phyloP scores from a whole-genome alignment of 2,113 vertebrate species.

The Leuciscus idus region DNA sequence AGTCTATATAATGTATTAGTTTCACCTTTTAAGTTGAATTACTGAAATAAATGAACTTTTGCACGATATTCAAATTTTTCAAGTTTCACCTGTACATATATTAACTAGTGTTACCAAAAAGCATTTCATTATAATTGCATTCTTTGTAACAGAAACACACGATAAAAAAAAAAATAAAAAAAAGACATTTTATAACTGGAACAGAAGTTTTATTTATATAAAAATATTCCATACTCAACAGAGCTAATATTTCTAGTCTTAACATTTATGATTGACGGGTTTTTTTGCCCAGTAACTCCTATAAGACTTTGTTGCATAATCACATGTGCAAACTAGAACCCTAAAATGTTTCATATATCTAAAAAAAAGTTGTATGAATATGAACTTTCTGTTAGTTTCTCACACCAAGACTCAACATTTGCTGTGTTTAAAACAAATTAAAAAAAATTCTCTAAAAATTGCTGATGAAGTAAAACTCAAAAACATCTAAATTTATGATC shows the following conservation, averaged over 20 bases:
- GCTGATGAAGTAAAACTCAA: neutral
- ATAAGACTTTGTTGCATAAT: constrained; percentile 55
- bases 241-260: constrained; percentile 30
- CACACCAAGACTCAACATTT: constrained; percentile 2
- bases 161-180: neutral
- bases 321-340: constrained; percentile 40
- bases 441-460: neutral
- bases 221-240: constrained; percentile 47
- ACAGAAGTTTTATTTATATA: constrained; percentile 61
- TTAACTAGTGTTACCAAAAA: neutral
- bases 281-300: constrained; percentile 17
- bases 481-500: neutral
- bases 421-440: neutral
- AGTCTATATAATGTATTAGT: too few relatives aligned
- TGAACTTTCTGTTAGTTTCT: constrained; percentile 7
- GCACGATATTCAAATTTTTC: too few relatives aligned
- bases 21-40: too few relatives aligned
- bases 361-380: neutral
- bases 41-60: too few relatives aligned
- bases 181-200: neutral
- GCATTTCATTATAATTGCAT: neutral
- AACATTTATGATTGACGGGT: constrained; percentile 2
- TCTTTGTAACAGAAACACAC: neutral
- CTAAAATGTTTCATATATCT: neutral
- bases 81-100: too few relatives aligned